These are phyloP conservation scores for Notodonta ziczac DNA, from an alignment of 2,888 invertebrate species.

Conservation along the genomic window DNA sequence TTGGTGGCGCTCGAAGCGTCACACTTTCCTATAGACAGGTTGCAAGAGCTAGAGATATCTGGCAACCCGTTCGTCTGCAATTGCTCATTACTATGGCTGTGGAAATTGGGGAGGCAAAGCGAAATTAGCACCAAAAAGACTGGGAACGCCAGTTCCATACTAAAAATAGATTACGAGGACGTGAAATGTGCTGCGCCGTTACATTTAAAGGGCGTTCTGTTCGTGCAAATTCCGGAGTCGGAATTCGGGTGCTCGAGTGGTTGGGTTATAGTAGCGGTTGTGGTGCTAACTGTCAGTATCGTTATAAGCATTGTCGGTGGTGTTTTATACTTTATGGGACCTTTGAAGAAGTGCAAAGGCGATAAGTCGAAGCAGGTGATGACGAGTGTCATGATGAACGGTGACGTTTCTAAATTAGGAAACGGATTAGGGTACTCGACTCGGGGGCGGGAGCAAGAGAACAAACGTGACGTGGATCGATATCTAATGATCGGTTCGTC, in stretches of 20 bases:
- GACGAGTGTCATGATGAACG: slow-evolving; percentile 81
- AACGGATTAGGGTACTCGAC: slow-evolving; percentile 80
- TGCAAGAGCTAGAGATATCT: slow-evolving; percentile 89
- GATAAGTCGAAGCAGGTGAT: slow-evolving; percentile 82
- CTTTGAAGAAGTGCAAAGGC: slow-evolving; percentile 80
- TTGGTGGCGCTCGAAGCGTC: slow-evolving; percentile 90
- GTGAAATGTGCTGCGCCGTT: slow-evolving; percentile 85
- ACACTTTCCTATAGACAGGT: slow-evolving; percentile 92
- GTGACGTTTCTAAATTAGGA: slow-evolving; percentile 79
- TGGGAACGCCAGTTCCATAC: slow-evolving; percentile 66
- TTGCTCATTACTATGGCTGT: slow-evolving; percentile 94
- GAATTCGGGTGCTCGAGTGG: slow-evolving; percentile 86
- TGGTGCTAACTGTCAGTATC: slow-evolving; percentile 81
- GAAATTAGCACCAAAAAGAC: slow-evolving; percentile 67
- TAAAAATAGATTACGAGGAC: slow-evolving; percentile 83
- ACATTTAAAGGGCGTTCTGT: slow-evolving; percentile 77
- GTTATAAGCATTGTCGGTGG: slow-evolving; percentile 80
- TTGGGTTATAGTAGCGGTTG: slow-evolving; percentile 84
- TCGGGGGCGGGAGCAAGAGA: slow-evolving; percentile 75
- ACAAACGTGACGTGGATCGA: slow-evolving; percentile 78
- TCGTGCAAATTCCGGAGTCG: slow-evolving; percentile 85
- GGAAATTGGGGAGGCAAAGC: slow-evolving; percentile 86
- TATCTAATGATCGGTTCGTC: slow-evolving; percentile 82
- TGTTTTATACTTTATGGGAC: slow-evolving; percentile 80
- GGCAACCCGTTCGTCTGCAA: slow-evolving; percentile 94